Percentiles rank a stretch among this genome's conserved stretches.
phyloP scores from a whole-genome alignment of 2,797 vertebrate species.

The Rhinatrema bivittatum region DNA sequence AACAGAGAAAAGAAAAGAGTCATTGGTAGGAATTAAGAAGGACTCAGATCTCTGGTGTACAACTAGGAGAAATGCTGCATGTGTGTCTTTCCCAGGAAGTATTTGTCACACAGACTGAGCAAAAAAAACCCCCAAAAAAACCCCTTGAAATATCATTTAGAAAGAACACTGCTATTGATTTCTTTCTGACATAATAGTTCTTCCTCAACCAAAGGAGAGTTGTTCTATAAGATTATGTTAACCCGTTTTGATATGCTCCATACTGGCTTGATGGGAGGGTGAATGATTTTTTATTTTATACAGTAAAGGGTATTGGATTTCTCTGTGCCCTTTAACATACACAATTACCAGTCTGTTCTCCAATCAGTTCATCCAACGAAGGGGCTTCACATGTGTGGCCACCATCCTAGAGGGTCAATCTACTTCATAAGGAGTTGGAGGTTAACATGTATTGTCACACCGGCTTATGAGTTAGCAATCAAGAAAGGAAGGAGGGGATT shows the following conservation, averaged over 20 bases:
- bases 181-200: constrained; percentile 26
- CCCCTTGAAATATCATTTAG: constrained; percentile 38
- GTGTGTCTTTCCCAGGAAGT: constrained; percentile 68
- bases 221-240: too few relatives aligned
- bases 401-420: constrained; percentile 4
- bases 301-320: constrained; percentile 5
- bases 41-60: constrained; percentile 61
- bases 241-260: too few relatives aligned
- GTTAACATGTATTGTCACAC: not conserved
- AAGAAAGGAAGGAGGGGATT: too few relatives aligned
- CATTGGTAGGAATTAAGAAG: constrained; percentile 74
- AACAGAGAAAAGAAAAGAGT: too few relatives aligned
- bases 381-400: not conserved
- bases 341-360: constrained; percentile 7
- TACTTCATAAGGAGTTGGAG: constrained; percentile 9
- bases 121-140: too few relatives aligned
- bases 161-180: constrained; percentile 41
- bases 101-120: constrained; percentile 27
- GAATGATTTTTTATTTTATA: not conserved
- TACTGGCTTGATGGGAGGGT: not conserved
- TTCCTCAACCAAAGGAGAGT: constrained; percentile 19
- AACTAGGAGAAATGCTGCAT: constrained; percentile 64
- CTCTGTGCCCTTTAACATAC: not conserved
- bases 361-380: constrained; percentile 10
- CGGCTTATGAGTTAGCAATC: constrained; percentile 6